Conservation (phyloP, 1,140 invertebrate genomes). For the Cydia fagiglandana region DNA sequence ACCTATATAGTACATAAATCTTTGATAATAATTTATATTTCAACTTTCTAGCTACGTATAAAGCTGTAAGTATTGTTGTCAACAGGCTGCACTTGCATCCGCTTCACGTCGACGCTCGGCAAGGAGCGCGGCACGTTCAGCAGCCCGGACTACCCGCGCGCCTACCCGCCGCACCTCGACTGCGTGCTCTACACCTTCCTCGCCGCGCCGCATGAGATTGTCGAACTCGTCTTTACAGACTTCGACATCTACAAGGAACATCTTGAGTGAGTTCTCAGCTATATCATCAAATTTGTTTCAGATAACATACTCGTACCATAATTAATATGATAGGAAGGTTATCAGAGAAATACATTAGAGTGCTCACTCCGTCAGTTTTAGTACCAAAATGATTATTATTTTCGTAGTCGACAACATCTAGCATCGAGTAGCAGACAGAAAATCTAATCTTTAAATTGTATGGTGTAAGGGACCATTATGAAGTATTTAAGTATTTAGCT, state of each 20-base stretch:
- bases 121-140: constrained; percentile 89
- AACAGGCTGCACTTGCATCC: constrained; percentile 90
- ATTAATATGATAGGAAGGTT: too few relatives aligned
- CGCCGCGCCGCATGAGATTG: constrained; percentile 87
- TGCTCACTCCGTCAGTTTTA: too few relatives aligned
- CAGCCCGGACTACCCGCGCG: constrained; percentile 89
- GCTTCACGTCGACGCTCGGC: constrained; percentile 88
- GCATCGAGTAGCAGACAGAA: too few relatives aligned
- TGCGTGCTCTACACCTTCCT: constrained; percentile 93
- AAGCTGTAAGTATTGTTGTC: constrained; percentile 40
- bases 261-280: constrained; percentile 81
- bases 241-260: constrained; percentile 85
- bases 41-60: background rate
- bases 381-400: too few relatives aligned
- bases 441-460: too few relatives aligned
- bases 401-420: too few relatives aligned
- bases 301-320: too few relatives aligned
- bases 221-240: constrained; percentile 89
- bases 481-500: too few relatives aligned
- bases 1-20: too few relatives aligned
- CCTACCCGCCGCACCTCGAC: constrained; percentile 87
- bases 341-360: too few relatives aligned
- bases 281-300: background rate
- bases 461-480: too few relatives aligned
- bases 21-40: too few relatives aligned